phyloP scores from a whole-genome alignment of 2,888 invertebrate genomes.

The Bruchidius siliquastri region DNA sequence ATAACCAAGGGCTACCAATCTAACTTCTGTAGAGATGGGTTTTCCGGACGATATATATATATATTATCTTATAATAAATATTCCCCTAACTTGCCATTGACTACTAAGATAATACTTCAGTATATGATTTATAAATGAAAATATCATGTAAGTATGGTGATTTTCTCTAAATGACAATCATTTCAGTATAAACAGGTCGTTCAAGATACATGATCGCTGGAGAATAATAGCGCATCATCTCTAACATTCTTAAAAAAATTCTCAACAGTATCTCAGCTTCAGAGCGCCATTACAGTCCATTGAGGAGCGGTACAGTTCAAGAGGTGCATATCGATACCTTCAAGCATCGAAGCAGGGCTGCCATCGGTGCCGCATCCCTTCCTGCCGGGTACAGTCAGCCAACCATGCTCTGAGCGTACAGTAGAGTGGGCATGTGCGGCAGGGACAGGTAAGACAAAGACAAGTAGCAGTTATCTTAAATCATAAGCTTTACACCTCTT shows the following conservation, averaged over 20 bases:
- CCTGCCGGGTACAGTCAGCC: background rate
- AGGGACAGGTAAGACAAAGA: slow-evolving; percentile 19
- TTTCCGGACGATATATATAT: no score
- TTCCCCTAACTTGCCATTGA: no score
- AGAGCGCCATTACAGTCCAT: background rate
- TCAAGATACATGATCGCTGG: background rate
- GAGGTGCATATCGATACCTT: background rate
- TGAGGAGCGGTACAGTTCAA: background rate
- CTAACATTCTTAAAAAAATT: background rate
- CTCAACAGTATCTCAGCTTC: background rate
- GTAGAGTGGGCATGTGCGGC: slow-evolving; percentile 21
- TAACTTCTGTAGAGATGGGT: no score
- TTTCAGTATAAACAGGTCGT: background rate
- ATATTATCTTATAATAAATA: no score
- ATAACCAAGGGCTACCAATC: no score
- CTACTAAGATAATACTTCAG: no score
- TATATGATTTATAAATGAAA: no score
- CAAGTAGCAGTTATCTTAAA: no score
- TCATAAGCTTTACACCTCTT: no score
- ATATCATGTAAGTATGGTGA: background rate
- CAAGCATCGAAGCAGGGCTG: background rate
- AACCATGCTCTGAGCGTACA: background rate
- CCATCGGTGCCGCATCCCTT: background rate
- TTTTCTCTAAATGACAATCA: background rate
- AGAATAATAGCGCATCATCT: background rate